Conservation (phyloP, 2,888 invertebrate genomes). For the Meghimatium bilineatum region DNA sequence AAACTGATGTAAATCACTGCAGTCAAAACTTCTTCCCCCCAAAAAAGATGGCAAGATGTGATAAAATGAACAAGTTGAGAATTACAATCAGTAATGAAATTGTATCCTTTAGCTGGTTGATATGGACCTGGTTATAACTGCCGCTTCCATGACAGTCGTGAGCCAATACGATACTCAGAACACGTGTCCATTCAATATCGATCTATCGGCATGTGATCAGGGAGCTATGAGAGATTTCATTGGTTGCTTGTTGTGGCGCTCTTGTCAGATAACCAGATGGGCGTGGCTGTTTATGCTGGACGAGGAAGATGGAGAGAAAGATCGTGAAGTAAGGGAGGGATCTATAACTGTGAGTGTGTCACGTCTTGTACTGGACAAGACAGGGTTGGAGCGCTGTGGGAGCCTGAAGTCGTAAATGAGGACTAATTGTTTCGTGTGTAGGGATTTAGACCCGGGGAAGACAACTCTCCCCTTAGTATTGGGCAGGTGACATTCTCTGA, state of each 20-base stretch:
- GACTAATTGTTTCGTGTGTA: slow-evolving; percentile 47
- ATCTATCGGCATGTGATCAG: slow-evolving; percentile 28
- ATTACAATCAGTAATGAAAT: slow-evolving; percentile 63
- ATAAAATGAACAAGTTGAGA: slow-evolving; percentile 49
- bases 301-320: too few species aligned
- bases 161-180: slow-evolving; percentile 41
- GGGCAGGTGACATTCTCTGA: slow-evolving; percentile 35
- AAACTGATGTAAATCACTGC: background rate
- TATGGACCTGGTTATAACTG: slow-evolving; percentile 10
- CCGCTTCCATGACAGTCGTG: slow-evolving; percentile 4
- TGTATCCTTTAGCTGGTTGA: slow-evolving; percentile 50
- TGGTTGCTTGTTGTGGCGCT: slow-evolving; percentile 16
- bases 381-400: background rate
- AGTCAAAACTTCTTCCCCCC: background rate
- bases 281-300: slow-evolving; percentile 30
- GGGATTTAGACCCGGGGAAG: slow-evolving; percentile 45
- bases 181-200: slow-evolving; percentile 45
- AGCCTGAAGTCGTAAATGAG: slow-evolving; percentile 37
- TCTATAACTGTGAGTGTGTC: background rate
- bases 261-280: slow-evolving; percentile 36
- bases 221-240: slow-evolving; percentile 26
- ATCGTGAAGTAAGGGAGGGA: slow-evolving; percentile 9
- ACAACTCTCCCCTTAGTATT: slow-evolving; percentile 36
- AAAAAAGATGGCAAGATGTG: slow-evolving; percentile 22
- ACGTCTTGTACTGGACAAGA: background rate